These are phyloP conservation scores for Aphelenchoides fujianensis DNA, from an alignment of 1,140 invertebrate species.

Conservation along the genomic window DNA sequence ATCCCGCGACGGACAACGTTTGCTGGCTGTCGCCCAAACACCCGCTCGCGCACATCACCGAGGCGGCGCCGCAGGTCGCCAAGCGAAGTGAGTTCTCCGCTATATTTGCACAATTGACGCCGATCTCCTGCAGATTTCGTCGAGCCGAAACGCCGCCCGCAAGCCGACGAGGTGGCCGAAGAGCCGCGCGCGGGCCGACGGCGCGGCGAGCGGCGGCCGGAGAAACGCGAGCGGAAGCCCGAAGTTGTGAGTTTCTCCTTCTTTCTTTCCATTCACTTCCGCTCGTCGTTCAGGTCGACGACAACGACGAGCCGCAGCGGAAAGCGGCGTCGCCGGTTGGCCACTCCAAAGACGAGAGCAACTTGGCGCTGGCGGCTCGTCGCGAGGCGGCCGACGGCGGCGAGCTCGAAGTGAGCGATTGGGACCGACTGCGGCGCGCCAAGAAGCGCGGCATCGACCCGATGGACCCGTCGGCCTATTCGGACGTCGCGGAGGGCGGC, in stretches of 20 bases:
- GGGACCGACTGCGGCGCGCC: constrained; percentile 49
- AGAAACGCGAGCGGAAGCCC: neutral
- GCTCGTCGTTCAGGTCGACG: neutral
- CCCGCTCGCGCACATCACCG: constrained; percentile 52
- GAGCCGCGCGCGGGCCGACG: neutral
- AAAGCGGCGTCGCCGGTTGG: neutral
- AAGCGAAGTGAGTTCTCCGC: constrained; percentile 28
- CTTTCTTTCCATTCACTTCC: constrained; percentile 3
- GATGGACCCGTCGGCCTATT: constrained; percentile 59
- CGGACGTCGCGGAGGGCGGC: constrained; percentile 67
- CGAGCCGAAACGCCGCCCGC: constrained; percentile 6
- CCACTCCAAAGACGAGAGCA: neutral
- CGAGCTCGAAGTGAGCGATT: constrained; percentile 36
- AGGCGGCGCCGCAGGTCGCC: constrained; percentile 48
- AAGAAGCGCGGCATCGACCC: constrained; percentile 55
- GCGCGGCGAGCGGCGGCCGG: no score
- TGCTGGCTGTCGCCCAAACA: constrained; percentile 59
- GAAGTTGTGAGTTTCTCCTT: neutral
- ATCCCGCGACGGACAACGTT: constrained; percentile 82
- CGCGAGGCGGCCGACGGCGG: no score
- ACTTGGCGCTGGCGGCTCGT: neutral
- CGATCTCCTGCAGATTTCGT: neutral
- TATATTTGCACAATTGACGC: neutral
- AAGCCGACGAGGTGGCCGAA: constrained; percentile 11
- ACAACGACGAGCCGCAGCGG: neutral